Base-by-base conservation (phyloP, 2,888 invertebrate genomes). In the Ypsolopha scabrella region DNA sequence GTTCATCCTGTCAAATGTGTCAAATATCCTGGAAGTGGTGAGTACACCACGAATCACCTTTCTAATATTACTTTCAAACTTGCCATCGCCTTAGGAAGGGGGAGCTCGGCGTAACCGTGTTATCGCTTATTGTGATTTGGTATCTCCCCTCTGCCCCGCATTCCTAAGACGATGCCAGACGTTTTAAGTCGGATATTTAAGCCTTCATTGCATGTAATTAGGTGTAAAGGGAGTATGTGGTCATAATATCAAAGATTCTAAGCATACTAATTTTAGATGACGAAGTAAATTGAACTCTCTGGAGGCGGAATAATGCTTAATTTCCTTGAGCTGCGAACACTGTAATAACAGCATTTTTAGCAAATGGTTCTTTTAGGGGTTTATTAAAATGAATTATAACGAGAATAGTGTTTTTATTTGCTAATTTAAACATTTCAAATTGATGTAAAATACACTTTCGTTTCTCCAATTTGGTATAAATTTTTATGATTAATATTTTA, bases 1-100 rank as follows among this genome's bases (percentile, higher is more conserved):
- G 94, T 98, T 58, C 94, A 96, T 79, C 96, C 96, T 14, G 94
- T 93, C 41, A 93, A 94, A 74, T 94, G 94, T 68, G 95, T 96
- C 57, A 92, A 93, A 67, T 91, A 93, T 75, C 94, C 94, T 6
- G 94, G 92, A 58, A 91, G 90, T 76, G 81, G 83, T 82, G 65
- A 82, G 86, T 83, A 59, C 55, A 6, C 34, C 9, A 2, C 10
- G 10, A 24, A 24, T 4, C 24, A 24, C 4, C 24, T 24, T 4
- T 24, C 24, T 24, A 24, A 24, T 4, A 24, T 24, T 24, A 2
- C 24, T 24, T 24, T 4, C 24, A 24, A 24, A 24, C 24, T 24
- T 24, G 24, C 24, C 24, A 24, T 24, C 24, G 24, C 24, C 24
- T 24, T 24, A 24, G 24, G 24, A 24, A 24, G 24, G 24, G 4